Evolutionary conservation across 2,888 invertebrate genomes (phyloP).

Genomic region (Candidula unifasciata): DNA sequence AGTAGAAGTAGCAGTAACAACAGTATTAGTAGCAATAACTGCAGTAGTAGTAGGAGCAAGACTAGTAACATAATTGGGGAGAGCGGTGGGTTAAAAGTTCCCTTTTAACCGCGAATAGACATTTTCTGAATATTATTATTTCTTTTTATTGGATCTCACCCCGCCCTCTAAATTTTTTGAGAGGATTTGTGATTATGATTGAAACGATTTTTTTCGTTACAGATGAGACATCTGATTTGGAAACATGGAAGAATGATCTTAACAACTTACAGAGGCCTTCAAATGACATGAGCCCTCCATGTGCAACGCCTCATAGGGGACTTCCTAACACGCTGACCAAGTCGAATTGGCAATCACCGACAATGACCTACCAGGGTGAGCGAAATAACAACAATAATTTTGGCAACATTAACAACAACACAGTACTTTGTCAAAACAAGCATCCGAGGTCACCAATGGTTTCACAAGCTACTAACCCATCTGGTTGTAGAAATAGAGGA

Average conservation of each 20-base stretch:
- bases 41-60: neutral
- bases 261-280: neutral
- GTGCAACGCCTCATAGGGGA: neutral
- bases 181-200: neutral
- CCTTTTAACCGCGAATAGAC: too few relatives aligned
- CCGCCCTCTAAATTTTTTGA: too few relatives aligned
- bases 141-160: too few relatives aligned
- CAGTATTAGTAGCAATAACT: neutral
- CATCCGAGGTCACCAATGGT: neutral
- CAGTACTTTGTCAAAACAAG: neutral
- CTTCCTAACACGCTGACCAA: neutral
- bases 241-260: neutral
- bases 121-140: too few relatives aligned
- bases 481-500: too few relatives aligned
- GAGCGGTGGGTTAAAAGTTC: too few relatives aligned
- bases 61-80: too few relatives aligned
- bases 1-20: neutral
- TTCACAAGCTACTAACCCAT: neutral
- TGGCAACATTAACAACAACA: neutral
- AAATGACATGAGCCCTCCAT: neutral
- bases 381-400: neutral
- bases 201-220: conserved; percentile 6
- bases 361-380: neutral
- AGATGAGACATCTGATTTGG: conserved; percentile 2
- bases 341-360: neutral